Conservation (phyloP, 1,140 invertebrate species). For the Neotoxoptera formosana region DNA sequence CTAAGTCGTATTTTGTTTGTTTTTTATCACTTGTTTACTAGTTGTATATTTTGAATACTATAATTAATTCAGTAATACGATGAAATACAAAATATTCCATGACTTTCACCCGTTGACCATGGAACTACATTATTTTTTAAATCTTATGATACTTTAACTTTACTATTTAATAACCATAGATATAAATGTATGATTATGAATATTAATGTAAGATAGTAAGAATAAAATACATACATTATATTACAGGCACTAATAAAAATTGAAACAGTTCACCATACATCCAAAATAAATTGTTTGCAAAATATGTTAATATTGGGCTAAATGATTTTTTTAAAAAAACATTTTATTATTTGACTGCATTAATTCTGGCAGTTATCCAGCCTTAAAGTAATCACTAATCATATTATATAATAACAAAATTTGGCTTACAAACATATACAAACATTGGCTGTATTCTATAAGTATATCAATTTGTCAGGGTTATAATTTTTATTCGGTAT, state of each 20-base stretch:
- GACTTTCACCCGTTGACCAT: not conserved
- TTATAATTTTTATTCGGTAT: not conserved
- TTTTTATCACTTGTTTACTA: not conserved
- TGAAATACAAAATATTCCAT: not conserved
- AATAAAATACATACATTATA: not conserved
- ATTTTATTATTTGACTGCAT: not conserved
- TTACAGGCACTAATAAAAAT: no score
- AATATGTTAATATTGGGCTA: not conserved
- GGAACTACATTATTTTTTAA: not conserved
- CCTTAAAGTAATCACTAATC: no score
- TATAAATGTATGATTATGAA: not conserved
- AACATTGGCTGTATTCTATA: no score
- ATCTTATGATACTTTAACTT: not conserved
- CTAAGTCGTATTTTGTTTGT: not conserved
- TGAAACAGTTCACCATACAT: no score
- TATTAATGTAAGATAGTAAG: not conserved
- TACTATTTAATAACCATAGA: not conserved
- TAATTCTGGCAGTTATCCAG: no score
- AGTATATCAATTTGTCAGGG: not conserved
- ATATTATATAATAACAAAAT: no score
- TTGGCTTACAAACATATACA: no score
- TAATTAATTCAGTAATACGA: not conserved
- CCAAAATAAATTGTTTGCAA: not conserved
- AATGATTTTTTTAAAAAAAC: not conserved
- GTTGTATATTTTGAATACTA: not conserved